A percentile compares a stretch with the other conserved stretches of the same genome.
Evolutionary conservation across 2,113 vertebrate species (phyloP).

Genomic region (Galeopterus variegatus): DNA sequence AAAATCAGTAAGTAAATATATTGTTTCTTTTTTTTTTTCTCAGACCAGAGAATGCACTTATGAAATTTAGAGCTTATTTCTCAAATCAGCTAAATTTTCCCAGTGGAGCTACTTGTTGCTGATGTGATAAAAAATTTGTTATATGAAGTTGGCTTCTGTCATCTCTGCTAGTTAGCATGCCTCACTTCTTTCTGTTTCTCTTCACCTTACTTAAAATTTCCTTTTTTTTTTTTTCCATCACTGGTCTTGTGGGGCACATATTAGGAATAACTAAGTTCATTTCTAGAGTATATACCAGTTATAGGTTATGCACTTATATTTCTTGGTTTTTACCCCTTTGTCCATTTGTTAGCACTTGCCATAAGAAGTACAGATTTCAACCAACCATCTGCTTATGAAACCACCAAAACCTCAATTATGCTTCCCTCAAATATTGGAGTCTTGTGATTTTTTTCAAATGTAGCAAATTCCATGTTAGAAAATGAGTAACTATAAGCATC

Average conservation of each 20-base stretch:
- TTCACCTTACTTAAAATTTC: conserved; percentile 40
- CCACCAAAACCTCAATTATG: not conserved
- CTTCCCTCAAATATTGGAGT: conserved; percentile 12
- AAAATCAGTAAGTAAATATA: too few species aligned
- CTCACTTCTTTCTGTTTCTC: conserved; percentile 13
- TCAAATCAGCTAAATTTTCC: conserved; percentile 16
- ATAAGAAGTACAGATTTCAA: not conserved
- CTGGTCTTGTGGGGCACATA: not conserved
- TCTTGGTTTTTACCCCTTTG: conserved; percentile 30
- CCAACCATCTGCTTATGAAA: conserved; percentile 31
- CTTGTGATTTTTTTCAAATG: not conserved
- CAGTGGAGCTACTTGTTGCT: not conserved
- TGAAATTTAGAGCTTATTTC: conserved; percentile 50
- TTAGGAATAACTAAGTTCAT: conserved; percentile 8
- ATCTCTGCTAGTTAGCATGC: not conserved
- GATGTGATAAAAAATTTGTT: not conserved
- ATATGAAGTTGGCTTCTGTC: not conserved
- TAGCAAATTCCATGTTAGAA: not conserved
- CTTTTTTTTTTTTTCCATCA: not conserved
- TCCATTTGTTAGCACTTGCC: not conserved
- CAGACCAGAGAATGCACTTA: not conserved
- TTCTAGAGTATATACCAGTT: conserved; percentile 18
- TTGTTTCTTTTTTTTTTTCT: not conserved
- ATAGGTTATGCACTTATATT: not conserved
- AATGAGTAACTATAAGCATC: not conserved